Conservation (phyloP, 1,140 invertebrate species). For the Macrosteles quadrilineatus region DNA sequence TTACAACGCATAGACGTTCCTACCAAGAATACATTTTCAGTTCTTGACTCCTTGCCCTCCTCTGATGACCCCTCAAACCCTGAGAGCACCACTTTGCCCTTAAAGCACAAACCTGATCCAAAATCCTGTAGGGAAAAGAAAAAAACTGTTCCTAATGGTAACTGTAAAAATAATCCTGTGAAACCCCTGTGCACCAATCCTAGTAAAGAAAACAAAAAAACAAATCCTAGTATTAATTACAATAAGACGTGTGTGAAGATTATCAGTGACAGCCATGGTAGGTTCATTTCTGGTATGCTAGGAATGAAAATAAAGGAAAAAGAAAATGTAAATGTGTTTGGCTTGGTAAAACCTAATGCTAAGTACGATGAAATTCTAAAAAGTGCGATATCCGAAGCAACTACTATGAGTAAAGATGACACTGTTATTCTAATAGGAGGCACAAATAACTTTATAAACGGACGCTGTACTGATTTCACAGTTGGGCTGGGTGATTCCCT, state of each 20-base stretch:
- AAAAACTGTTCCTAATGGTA: too few species aligned
- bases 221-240: not conserved
- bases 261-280: too few species aligned
- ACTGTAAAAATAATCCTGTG: not conserved
- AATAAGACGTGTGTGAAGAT: not conserved
- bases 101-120: not conserved
- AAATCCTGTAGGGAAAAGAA: too few species aligned
- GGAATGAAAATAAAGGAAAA: not conserved
- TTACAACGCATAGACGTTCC: not conserved
- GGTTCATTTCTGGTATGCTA: too few species aligned
- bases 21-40: not conserved
- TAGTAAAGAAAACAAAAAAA: not conserved
- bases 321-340: not conserved
- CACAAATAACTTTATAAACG: too few species aligned
- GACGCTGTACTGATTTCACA: too few species aligned
- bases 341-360: not conserved
- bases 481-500: not conserved
- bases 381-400: too few species aligned
- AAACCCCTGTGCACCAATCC: not conserved
- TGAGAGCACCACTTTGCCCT: not conserved
- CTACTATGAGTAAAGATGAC: not conserved
- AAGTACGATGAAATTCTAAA: too few species aligned
- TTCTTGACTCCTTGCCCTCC: too few species aligned
- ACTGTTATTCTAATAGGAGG: not conserved
- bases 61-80: not conserved